Evolutionary conservation across 2,888 invertebrate species (phyloP).

Genomic region (Apodemia zela): DNA sequence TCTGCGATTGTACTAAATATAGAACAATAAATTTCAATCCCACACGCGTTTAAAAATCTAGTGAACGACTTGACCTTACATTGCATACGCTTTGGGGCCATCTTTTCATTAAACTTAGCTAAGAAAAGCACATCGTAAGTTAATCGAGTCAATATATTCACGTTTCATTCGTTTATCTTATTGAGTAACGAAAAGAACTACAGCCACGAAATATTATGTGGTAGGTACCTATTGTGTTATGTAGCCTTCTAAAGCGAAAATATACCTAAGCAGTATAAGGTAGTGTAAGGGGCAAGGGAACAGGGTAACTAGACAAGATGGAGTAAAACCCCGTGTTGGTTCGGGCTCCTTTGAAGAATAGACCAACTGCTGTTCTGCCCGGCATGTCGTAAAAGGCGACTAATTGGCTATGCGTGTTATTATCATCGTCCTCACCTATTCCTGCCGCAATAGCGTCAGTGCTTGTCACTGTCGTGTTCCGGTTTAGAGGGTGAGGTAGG

Average conservation of each 20-base stretch:
- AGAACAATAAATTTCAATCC: constrained; percentile 35
- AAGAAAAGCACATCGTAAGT: background rate
- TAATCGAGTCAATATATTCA: background rate
- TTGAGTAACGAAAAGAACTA: background rate
- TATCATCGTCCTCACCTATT: too few relatives aligned
- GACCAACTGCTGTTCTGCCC: too few relatives aligned
- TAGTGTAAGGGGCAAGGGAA: background rate
- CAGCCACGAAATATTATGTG: background rate
- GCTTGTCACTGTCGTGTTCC: too few relatives aligned
- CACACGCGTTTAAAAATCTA: constrained; percentile 35
- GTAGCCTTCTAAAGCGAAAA: background rate
- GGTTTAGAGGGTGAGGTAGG: too few relatives aligned
- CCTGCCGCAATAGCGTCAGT: too few relatives aligned
- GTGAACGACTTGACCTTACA: constrained; percentile 27
- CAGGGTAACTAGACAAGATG: background rate
- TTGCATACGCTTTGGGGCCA: background rate
- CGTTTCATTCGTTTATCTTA: background rate
- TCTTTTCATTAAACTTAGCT: constrained; percentile 8
- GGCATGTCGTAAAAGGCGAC: too few relatives aligned
- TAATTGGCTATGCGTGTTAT: too few relatives aligned
- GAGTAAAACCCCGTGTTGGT: too few relatives aligned
- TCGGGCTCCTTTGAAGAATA: too few relatives aligned
- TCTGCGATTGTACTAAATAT: constrained; percentile 31
- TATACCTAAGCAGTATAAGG: background rate
- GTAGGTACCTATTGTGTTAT: background rate